Conservation (phyloP, 2,797 vertebrate species). For the Premnoplex brunnescens region DNA sequence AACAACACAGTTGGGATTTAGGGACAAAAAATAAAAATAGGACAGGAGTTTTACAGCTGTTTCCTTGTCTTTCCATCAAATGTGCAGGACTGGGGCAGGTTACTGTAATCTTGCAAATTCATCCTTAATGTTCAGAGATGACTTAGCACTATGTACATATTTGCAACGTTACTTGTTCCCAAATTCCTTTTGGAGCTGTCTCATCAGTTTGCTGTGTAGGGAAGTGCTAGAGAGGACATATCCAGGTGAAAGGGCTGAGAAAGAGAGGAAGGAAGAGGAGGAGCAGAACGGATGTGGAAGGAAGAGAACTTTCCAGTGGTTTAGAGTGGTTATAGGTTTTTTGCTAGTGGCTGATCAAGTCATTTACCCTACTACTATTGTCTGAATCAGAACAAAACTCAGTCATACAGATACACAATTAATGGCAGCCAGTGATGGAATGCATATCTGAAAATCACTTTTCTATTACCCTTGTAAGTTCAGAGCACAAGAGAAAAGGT, state of each 20-base stretch:
- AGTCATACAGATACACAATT: not conserved
- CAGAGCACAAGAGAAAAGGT: not conserved
- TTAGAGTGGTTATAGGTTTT: not conserved
- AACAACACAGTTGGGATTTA: not conserved
- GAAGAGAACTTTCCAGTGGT: not conserved
- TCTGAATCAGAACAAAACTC: not conserved
- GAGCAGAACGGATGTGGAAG: not conserved
- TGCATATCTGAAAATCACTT: not conserved
- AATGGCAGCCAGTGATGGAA: not conserved
- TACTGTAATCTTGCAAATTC: not conserved
- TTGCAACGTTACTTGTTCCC: not conserved
- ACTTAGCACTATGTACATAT: rapidly evolving
- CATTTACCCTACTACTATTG: not conserved
- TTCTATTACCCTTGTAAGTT: not conserved
- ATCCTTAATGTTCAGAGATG: not conserved
- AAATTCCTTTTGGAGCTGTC: not conserved
- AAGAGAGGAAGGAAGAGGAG: not conserved
- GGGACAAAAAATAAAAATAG: not conserved
- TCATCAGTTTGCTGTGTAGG: not conserved
- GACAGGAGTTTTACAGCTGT: not conserved
- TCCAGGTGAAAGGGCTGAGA: not conserved
- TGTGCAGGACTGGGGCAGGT: not conserved
- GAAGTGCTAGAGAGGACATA: not conserved
- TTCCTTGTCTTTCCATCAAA: not conserved
- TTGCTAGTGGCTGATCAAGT: not conserved